phyloP scores from a whole-genome alignment of 30 jellyfish, hydroid and myxozoan species.

The Calvadosia cruxmelitensis region DNA sequence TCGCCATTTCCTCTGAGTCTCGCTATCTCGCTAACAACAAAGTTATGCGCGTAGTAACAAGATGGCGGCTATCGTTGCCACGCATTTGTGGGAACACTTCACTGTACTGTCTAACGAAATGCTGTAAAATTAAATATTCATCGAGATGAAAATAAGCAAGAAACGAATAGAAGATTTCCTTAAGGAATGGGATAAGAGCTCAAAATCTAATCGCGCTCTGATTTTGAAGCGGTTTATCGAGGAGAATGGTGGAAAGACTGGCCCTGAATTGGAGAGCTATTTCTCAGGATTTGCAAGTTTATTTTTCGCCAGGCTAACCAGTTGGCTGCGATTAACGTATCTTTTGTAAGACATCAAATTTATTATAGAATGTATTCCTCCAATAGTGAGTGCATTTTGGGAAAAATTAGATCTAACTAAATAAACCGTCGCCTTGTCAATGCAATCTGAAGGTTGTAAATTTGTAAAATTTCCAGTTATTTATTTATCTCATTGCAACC shows the following conservation, averaged over 20 bases:
- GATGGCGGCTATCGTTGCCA: too few species aligned
- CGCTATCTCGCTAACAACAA: too few species aligned
- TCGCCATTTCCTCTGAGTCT: too few species aligned
- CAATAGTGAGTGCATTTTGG: neutral
- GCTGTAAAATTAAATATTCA: too few species aligned
- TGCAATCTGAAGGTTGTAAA: neutral
- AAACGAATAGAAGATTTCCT: slow-evolving; percentile 11
- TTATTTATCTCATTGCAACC: neutral
- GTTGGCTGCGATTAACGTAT: slow-evolving; percentile 88
- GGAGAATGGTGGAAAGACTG: slow-evolving; percentile 54
- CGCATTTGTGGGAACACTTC: too few species aligned
- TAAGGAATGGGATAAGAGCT: slow-evolving; percentile 56
- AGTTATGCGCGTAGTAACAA: too few species aligned
- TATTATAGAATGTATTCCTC: neutral
- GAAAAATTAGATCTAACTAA: neutral
- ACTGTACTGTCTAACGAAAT: too few species aligned
- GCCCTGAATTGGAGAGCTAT: slow-evolving; percentile 59
- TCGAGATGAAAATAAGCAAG: neutral
- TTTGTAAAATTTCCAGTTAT: neutral
- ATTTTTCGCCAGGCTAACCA: slow-evolving; percentile 72
- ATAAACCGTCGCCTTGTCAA: neutral
- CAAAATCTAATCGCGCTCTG: slow-evolving; percentile 53
- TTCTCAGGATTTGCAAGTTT: slow-evolving; percentile 62
- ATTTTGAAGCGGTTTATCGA: slow-evolving; percentile 29
- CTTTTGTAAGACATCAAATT: slow-evolving; percentile 4